phyloP scores from a whole-genome alignment of 2,113 vertebrate genomes.

The Ameiurus melas region DNA sequence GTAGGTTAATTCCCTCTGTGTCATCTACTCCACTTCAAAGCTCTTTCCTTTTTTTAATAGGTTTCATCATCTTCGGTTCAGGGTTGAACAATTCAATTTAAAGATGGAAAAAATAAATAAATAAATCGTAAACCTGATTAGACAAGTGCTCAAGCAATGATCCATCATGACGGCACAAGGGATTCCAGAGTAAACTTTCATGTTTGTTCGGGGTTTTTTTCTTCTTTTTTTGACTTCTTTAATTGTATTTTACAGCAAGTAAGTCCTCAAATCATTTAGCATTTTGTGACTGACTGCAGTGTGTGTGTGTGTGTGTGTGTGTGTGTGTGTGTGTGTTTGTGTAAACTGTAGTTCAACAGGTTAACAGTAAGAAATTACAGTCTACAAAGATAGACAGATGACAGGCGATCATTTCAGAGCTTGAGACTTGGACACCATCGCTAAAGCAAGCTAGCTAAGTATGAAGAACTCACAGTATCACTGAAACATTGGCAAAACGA shows the following conservation, averaged over 20 bases:
- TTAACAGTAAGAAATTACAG: background rate
- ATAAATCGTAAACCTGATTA: background rate
- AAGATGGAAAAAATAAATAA: background rate
- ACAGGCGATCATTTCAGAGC: background rate
- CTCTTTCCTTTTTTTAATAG: constrained; percentile 46
- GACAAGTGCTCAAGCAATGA: background rate
- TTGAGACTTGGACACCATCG: background rate
- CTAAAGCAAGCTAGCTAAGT: background rate
- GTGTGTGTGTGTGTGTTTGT: no score
- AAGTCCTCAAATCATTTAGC: background rate
- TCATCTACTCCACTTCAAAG: constrained; percentile 61
- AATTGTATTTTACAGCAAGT: background rate
- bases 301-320: background rate
- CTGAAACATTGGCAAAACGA: background rate
- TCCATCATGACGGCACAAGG: background rate
- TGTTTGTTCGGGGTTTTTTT: background rate
- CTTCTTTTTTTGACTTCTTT: background rate
- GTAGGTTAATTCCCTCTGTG: constrained; percentile 60
- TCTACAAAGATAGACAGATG: background rate
- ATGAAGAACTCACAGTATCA: background rate
- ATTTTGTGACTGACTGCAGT: background rate
- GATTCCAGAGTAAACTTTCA: background rate
- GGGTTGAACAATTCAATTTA: constrained; percentile 23
- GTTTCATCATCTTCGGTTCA: constrained; percentile 55
- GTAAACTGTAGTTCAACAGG: background rate